These are phyloP conservation scores for Tholera decimalis DNA, from an alignment of 2,888 invertebrate species.

Conservation along the genomic window DNA sequence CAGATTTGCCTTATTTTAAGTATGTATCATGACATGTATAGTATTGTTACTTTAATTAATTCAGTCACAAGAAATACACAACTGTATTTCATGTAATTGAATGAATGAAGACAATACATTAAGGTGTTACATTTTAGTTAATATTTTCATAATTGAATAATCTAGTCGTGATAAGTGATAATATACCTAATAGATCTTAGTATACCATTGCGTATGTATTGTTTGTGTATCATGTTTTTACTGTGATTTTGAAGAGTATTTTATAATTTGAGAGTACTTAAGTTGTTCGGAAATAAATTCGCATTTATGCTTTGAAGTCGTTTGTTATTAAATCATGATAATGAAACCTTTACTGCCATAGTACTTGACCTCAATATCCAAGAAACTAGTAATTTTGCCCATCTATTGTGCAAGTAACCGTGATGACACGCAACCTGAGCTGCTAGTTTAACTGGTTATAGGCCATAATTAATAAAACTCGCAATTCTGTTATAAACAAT, in stretches of 20 bases:
- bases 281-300: constrained; percentile 58
- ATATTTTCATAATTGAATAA: constrained; percentile 54
- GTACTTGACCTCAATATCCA: constrained; percentile 24
- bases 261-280: constrained; percentile 62
- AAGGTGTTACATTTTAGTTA: constrained; percentile 34
- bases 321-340: constrained; percentile 36
- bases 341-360: constrained; percentile 10
- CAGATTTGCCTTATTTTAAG: constrained; percentile 50
- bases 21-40: constrained; percentile 17
- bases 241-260: constrained; percentile 64
- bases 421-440: constrained; percentile 18
- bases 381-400: constrained; percentile 16
- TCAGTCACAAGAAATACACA: too few relatives aligned
- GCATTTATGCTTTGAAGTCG: constrained; percentile 57
- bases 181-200: constrained; percentile 58
- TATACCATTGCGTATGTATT: constrained; percentile 48
- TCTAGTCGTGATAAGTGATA: constrained; percentile 71
- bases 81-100: too few relatives aligned
- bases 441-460: neutral
- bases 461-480: constrained; percentile 37
- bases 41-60: constrained; percentile 35
- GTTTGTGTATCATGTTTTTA: constrained; percentile 57
- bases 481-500: constrained; percentile 45
- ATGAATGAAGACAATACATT: constrained; percentile 34
- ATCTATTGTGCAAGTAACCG: constrained; percentile 21